Base-by-base conservation (phyloP, 2,888 invertebrate species). In the Drosophila incognita region DNA sequence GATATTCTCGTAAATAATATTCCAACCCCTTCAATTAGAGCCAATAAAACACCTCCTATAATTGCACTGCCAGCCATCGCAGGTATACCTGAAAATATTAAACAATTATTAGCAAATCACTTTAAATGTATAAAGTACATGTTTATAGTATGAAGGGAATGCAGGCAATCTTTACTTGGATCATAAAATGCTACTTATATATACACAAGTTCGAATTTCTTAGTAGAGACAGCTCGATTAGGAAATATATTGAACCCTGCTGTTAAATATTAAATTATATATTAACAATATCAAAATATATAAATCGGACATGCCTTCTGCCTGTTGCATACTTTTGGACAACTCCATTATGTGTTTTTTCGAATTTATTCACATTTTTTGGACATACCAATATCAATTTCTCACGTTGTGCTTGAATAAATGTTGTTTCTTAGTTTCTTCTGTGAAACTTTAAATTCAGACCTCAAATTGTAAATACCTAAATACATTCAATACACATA, bases 11-110 rank as follows among this genome's bases (percentile, higher is more conserved):
- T 99, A 92, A 99, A 97, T 92, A 99, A 94, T 84, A 99, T 98
- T 79, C 99, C 98, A 75, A 99, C 96, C 74, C 99, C 99, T 95
- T 99, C 99, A 83, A 99, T 99, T 78, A 99, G 94, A 5, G 99
- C 99, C 73, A 99, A 94, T 24, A 99, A 95, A 69, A 99, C 96
- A 66, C 99, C 99, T 63, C 99, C 98, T 57, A 99, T 97, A 52
- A 99, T 94, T 18, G 99, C 99, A 94, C 99, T 99, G 46, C 98
- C 99, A 60, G 98, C 96, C 97, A 97, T 97, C 0, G 97, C 97
- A 69, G 96, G 96, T 42, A 97, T 93, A 92, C 95, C 95, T 95
- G 38, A 8, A 68, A 77, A 21, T 27, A 46, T n/a, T 15, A 27
- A 38, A 21, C 5, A 38, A 24, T 10, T 27, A 49, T 27, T 27